Evolutionary conservation across 2,888 invertebrate genomes (phyloP).

Genomic region (Sesia apiformis): DNA sequence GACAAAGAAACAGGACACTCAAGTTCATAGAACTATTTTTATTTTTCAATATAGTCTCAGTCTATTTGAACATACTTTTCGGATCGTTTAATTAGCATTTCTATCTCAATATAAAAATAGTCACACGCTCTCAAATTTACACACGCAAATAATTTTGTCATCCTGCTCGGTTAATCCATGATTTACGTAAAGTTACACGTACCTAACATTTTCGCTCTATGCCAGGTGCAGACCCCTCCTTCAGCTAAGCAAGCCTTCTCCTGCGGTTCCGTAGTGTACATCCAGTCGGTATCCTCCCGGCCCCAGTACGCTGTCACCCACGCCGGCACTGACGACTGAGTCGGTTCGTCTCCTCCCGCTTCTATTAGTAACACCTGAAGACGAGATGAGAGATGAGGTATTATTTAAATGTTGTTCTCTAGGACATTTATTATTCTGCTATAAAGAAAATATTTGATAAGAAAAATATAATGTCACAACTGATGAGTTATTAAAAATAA

Average conservation of each 20-base stretch:
- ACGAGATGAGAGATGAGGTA: too few species aligned
- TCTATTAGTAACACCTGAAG: conserved; percentile 78
- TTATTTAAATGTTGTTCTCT: too few species aligned
- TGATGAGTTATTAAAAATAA: too few species aligned
- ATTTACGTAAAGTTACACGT: conserved; percentile 2
- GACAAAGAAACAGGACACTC: too few species aligned
- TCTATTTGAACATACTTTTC: too few species aligned
- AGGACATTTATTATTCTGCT: too few species aligned
- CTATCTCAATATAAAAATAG: not conserved
- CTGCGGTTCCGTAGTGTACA: conserved; percentile 79
- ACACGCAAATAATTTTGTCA: not conserved
- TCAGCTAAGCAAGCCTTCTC: conserved; percentile 73
- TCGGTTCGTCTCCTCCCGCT: conserved; percentile 82
- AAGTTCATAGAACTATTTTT: too few species aligned
- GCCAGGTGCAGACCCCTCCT: conserved; percentile 77
- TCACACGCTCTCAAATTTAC: not conserved
- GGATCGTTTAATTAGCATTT: too few species aligned
- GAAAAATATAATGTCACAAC: too few species aligned
- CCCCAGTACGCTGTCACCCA: conserved; percentile 79
- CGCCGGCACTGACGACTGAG: conserved; percentile 77
- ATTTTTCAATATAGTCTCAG: too few species aligned
- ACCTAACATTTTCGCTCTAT: conserved; percentile 83
- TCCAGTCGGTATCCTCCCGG: conserved; percentile 78
- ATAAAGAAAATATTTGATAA: too few species aligned
- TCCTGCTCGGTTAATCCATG: not conserved